These are phyloP conservation scores for Brachionus manjavacas DNA, from an alignment of 1,140 invertebrate species.

Conservation along the genomic window DNA sequence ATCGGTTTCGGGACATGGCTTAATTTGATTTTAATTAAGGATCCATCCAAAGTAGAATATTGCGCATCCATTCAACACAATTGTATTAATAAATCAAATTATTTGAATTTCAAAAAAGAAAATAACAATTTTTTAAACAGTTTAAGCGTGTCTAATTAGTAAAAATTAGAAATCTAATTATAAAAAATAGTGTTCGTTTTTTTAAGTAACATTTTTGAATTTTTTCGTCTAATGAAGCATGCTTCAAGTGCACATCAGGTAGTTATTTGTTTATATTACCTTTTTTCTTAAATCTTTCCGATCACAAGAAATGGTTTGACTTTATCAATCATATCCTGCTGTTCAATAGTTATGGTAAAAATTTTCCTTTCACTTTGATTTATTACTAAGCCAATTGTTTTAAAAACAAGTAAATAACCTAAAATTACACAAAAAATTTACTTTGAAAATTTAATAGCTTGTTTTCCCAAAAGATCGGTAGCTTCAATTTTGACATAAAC, in stretches of 20 bases:
- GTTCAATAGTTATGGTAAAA: neutral
- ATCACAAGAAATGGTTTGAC: neutral
- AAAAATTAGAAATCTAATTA: slow-evolving; percentile 20
- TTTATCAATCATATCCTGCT: neutral
- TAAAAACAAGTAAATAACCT: neutral
- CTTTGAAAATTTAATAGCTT: neutral
- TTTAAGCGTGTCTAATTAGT: slow-evolving; percentile 13
- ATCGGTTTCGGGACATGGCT: neutral
- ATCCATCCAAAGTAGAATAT: neutral
- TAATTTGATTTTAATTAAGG: slow-evolving; percentile 24
- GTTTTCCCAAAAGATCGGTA: neutral
- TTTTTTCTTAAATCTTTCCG: neutral
- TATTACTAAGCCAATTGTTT: neutral
- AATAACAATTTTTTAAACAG: neutral
- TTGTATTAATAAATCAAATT: neutral
- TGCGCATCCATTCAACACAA: neutral
- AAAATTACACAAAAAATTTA: neutral
- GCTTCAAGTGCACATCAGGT: slow-evolving; percentile 31
- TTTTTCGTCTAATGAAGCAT: neutral
- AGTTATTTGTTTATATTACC: neutral
- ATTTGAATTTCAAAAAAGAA: slow-evolving; percentile 29
- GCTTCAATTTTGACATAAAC: neutral
- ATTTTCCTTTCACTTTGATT: neutral
- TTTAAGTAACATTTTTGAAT: slow-evolving; percentile 2
- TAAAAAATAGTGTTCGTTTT: neutral